A percentile compares a stretch with the other conserved stretches of the same genome.
Conservation (phyloP, 2,113 vertebrate species). For the Lynx canadensis region DNA sequence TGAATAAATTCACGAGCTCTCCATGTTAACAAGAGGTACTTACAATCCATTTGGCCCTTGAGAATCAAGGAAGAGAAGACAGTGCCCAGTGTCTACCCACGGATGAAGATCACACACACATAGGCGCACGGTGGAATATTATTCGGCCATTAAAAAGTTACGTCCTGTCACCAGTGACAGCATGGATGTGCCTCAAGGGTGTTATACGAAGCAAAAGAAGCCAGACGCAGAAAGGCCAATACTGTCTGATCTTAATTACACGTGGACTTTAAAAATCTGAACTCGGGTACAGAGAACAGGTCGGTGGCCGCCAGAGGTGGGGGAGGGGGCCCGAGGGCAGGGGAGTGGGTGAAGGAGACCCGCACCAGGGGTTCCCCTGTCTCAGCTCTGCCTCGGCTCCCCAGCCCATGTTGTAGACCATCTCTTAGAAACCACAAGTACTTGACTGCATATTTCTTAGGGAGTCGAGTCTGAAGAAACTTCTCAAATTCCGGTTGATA, state of each 20-base stretch:
- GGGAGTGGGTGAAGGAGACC: not conserved
- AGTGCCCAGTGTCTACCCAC: not conserved
- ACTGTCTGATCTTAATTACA: not conserved
- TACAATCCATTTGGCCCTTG: not conserved
- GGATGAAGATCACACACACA: not conserved
- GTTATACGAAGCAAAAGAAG: not conserved
- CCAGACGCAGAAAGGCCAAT: not conserved
- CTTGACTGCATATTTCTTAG: not conserved
- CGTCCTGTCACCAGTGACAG: not conserved
- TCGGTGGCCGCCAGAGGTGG: not conserved
- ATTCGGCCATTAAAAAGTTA: not conserved
- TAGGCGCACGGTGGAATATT: not conserved
- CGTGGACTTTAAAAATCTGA: not conserved
- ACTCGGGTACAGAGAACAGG: not conserved
- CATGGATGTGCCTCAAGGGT: too few species aligned
- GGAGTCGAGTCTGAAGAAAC: conserved; percentile 34
- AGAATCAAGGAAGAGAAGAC: not conserved
- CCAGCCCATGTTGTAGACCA: rapidly evolving
- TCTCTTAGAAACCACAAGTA: not conserved
- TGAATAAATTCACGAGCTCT: not conserved
- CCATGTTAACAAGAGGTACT: not conserved
- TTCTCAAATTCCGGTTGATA: conserved; percentile 18
- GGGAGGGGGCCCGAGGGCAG: not conserved
- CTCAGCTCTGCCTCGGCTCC: not conserved
- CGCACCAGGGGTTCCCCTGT: not conserved